These are phyloP conservation scores for Echinarachnius parma DNA, from an alignment of 53 echinoderm and acorn worm species.

Conservation along the genomic window DNA sequence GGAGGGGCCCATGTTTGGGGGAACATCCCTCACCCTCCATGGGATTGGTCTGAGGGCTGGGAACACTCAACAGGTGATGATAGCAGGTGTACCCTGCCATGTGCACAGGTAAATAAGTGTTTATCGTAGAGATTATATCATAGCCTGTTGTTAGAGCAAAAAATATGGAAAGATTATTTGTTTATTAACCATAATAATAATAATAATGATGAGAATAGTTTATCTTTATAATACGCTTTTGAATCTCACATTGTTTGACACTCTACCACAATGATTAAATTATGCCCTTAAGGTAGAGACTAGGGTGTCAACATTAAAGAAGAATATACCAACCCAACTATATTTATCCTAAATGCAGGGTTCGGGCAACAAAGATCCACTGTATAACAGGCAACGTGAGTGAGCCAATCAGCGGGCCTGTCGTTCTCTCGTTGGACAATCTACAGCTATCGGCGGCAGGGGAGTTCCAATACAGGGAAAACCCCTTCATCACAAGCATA, in stretches of 20 bases:
- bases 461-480: constrained; percentile 53
- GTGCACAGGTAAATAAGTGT: constrained; percentile 62
- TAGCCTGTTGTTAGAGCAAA: not conserved
- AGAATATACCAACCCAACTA: too few relatives aligned
- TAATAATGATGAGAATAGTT: too few relatives aligned
- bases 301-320: too few relatives aligned
- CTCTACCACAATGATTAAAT: too few relatives aligned
- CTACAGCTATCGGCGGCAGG: constrained; percentile 16
- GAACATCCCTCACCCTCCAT: constrained; percentile 59
- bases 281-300: too few relatives aligned
- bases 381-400: constrained; percentile 35
- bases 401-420: constrained; percentile 20
- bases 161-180: too few relatives aligned
- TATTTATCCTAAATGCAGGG: too few relatives aligned
- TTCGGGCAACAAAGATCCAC: constrained; percentile 16
- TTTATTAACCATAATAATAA: too few relatives aligned
- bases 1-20: constrained; percentile 63
- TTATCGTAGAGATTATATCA: not conserved
- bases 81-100: constrained; percentile 65
- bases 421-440: constrained; percentile 28
- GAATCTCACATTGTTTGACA: too few relatives aligned
- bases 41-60: constrained; percentile 75
- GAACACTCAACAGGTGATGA: constrained; percentile 51
- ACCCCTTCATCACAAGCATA: constrained; percentile 49
- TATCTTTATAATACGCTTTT: too few relatives aligned